Evolutionary conservation across 2,797 vertebrate genomes (phyloP).

Genomic region (Smutsia gigantea): DNA sequence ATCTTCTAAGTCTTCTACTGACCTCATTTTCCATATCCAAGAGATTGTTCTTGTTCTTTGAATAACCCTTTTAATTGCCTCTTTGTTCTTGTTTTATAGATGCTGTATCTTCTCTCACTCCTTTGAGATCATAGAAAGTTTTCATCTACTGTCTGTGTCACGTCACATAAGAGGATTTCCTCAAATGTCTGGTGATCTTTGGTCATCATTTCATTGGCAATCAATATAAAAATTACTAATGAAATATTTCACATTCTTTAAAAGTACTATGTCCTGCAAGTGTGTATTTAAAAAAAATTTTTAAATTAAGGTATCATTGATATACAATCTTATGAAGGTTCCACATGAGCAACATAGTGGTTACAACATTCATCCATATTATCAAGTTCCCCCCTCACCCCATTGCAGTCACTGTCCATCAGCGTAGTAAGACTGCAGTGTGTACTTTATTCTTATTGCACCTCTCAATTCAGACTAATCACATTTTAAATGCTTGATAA

Average conservation of each 20-base stretch:
- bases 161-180: conserved; percentile 3
- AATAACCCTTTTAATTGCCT: neutral
- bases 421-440: neutral
- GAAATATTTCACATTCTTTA: neutral
- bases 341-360: no score
- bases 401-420: no score
- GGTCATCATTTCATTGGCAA: neutral
- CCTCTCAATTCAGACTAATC: neutral
- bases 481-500: neutral
- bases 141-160: neutral
- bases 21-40: conserved; percentile 16
- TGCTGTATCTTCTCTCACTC: neutral
- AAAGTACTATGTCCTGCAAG: neutral
- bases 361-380: no score
- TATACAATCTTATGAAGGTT: no score
- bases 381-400: no score
- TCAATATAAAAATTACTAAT: conserved; percentile 42
- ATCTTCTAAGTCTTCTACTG: neutral
- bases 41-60: neutral
- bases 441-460: conserved; percentile 5
- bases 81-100: conserved; percentile 1
- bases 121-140: neutral
- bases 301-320: no score
- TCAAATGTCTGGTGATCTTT: neutral
- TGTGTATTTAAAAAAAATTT: neutral